A percentile compares a stretch with the other conserved stretches of the same genome.
These are phyloP conservation scores for Siniperca obscura DNA, from an alignment of 2,797 vertebrate genomes.

Conservation along the genomic window DNA sequence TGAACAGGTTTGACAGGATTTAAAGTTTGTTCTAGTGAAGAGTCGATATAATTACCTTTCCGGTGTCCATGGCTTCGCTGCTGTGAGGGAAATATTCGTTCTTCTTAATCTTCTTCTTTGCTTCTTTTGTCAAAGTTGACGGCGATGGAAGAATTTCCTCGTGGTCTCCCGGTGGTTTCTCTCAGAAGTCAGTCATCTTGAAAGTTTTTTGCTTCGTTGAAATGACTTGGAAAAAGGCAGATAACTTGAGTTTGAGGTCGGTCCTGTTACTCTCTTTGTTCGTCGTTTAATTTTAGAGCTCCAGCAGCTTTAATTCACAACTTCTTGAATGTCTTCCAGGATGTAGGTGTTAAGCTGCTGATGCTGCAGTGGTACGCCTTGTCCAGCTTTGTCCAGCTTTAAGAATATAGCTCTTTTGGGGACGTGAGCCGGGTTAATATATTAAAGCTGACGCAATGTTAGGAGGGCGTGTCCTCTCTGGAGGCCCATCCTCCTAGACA, in stretches of 20 bases:
- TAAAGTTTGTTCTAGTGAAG: background rate
- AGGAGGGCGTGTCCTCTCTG: background rate
- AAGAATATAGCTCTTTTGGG: background rate
- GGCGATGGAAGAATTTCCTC: constrained; percentile 27
- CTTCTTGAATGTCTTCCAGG: background rate
- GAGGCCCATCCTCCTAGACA: constrained; percentile 21
- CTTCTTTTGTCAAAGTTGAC: constrained; percentile 8
- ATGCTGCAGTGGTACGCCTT: background rate
- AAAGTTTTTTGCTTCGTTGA: background rate
- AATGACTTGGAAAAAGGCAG: background rate
- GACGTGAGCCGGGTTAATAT: constrained; percentile 15
- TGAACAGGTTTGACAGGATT: constrained; percentile 20
- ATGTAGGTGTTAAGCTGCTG: background rate
- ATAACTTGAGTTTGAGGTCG: background rate
- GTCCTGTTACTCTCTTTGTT: background rate
- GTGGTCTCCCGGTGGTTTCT: background rate
- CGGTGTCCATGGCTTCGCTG: constrained; percentile 74
- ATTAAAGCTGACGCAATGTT: constrained; percentile 56
- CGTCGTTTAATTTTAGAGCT: background rate
- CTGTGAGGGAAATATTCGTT: background rate
- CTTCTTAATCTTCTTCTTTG: constrained; percentile 20
- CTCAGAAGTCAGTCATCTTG: constrained; percentile 41
- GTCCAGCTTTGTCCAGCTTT: too few species aligned
- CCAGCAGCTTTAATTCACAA: background rate
- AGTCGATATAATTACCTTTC: constrained; percentile 72